Evolutionary conservation across 2,888 invertebrate species (phyloP).

Genomic region (Pammene aurita): DNA sequence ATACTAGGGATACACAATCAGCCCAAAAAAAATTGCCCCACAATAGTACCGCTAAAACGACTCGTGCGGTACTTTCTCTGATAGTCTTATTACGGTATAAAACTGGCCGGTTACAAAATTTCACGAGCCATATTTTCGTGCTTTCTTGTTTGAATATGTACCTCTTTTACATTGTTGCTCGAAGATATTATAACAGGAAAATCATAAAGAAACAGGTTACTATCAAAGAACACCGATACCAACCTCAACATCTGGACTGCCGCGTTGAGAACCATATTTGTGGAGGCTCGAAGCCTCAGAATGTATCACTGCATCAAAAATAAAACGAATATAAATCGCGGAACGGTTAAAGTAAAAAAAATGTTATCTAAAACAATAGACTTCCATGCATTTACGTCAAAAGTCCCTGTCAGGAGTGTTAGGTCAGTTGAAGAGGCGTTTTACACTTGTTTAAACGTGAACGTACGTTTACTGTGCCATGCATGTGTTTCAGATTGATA

Average conservation of each 20-base stretch:
- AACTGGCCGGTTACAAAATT: no score
- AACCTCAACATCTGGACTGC: conserved; percentile 90
- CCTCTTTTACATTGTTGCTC: no score
- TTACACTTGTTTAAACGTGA: not conserved
- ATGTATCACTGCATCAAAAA: conserved; percentile 79
- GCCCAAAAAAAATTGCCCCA: no score
- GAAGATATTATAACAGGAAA: not conserved
- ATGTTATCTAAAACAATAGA: conserved; percentile 72
- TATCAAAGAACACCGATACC: conserved; percentile 50
- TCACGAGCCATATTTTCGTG: no score
- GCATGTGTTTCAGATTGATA: not conserved
- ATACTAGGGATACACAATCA: no score
- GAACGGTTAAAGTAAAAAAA: conserved; percentile 56
- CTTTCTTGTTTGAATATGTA: no score
- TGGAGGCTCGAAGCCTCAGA: conserved; percentile 78
- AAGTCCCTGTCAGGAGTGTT: conserved; percentile 33
- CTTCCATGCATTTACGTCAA: conserved; percentile 49
- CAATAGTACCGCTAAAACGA: no score
- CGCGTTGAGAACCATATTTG: conserved; percentile 89
- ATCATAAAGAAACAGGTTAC: conserved; percentile 21
- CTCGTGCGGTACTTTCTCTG: no score
- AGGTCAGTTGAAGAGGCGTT: conserved; percentile 11
- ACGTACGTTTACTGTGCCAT: not conserved
- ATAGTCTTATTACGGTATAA: no score
- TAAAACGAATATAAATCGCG: conserved; percentile 60